A percentile compares a stretch with the other conserved stretches of the same genome.
Evolutionary conservation across 2,888 invertebrate genomes (phyloP).

Genomic region (Nineta flava): DNA sequence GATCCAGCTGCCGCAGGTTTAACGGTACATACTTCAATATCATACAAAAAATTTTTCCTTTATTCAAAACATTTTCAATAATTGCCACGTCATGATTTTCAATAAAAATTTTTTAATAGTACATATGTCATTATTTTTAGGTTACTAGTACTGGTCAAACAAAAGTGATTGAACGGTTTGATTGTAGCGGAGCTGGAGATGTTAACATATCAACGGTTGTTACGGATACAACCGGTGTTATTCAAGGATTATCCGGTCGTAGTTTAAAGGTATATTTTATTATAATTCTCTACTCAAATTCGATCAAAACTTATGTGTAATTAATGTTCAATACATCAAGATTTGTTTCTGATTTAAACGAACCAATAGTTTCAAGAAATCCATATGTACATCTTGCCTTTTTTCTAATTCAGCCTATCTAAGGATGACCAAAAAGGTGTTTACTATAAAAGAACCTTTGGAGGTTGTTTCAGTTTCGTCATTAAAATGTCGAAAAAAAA

Average conservation of each 20-base stretch:
- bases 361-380: too few relatives aligned
- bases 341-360: too few relatives aligned
- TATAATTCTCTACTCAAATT: not conserved
- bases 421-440: too few relatives aligned
- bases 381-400: too few relatives aligned
- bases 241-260: constrained; percentile 77
- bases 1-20: constrained; percentile 93
- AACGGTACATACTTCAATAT: constrained; percentile 46
- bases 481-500: too few relatives aligned
- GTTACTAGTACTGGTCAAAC: constrained; percentile 73
- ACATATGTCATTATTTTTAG: constrained; percentile 32
- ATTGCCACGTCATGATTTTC: too few relatives aligned
- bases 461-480: too few relatives aligned
- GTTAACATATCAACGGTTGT: constrained; percentile 75
- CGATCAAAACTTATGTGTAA: too few relatives aligned
- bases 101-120: not conserved
- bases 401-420: too few relatives aligned
- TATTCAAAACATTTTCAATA: too few relatives aligned
- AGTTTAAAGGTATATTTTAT: constrained; percentile 57
- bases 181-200: constrained; percentile 95
- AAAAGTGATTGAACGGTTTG: constrained; percentile 88
- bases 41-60: not conserved
- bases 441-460: too few relatives aligned
- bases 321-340: too few relatives aligned
- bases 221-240: constrained; percentile 50